These are phyloP conservation scores for Fukomys damarensis DNA, from an alignment of 2,113 vertebrate species.

Conservation along the genomic window DNA sequence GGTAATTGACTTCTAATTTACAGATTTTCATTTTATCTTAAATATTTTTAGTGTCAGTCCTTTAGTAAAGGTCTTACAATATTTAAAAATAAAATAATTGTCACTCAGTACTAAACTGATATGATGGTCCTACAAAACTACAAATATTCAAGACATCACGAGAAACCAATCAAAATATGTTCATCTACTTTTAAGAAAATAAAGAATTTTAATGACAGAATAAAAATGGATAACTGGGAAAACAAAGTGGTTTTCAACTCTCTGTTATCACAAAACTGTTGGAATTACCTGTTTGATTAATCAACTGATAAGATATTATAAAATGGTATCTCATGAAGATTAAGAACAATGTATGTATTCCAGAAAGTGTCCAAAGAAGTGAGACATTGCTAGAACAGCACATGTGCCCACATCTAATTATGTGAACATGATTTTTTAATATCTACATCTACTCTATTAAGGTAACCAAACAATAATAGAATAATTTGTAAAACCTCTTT, in stretches of 20 bases:
- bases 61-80: not conserved
- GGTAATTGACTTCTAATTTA: not conserved
- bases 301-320: not conserved
- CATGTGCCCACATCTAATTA: not conserved
- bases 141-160: not conserved
- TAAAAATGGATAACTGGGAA: not conserved
- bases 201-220: not conserved
- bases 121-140: not conserved
- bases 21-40: not conserved
- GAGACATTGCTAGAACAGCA: not conserved
- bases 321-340: not conserved
- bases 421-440: not conserved
- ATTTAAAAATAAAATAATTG: not conserved
- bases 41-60: not conserved
- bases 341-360: not conserved
- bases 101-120: not conserved
- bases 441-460: not conserved
- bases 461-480: not conserved
- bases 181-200: not conserved
- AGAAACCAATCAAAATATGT: not conserved
- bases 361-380: not conserved
- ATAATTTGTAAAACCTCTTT: not conserved
- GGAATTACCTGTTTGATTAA: not conserved
- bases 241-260: not conserved
- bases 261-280: not conserved